Conservation (phyloP, 2,797 vertebrate genomes). For the Enteromius radiatus region DNA sequence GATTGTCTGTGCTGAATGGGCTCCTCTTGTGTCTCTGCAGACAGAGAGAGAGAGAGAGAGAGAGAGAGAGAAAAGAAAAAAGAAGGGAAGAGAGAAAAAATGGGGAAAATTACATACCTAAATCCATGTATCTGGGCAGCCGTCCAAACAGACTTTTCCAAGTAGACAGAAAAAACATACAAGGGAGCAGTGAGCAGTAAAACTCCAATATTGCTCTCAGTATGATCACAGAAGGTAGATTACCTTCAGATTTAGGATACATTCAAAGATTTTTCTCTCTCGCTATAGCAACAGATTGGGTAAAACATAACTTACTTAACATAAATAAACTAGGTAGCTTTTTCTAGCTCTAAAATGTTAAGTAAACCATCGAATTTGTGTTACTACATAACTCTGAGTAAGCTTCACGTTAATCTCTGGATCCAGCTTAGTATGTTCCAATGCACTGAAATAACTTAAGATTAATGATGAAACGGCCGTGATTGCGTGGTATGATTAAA, state of each 20-base stretch:
- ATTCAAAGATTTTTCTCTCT: conserved; percentile 39
- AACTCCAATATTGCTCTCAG: conserved; percentile 67
- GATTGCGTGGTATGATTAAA: conserved; percentile 20
- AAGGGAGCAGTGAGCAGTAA: conserved; percentile 62
- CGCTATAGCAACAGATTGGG: conserved; percentile 35
- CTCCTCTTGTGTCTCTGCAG: conserved; percentile 19
- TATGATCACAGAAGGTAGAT: conserved; percentile 67
- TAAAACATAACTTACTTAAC: conserved; percentile 2
- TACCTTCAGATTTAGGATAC: conserved; percentile 58
- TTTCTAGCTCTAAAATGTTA: not conserved
- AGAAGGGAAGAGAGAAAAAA: conserved; percentile 42
- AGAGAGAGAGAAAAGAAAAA: conserved; percentile 4
- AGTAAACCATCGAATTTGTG: conserved; percentile 16
- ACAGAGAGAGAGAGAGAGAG: not conserved
- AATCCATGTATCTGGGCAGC: conserved; percentile 74
- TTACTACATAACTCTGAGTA: conserved; percentile 17
- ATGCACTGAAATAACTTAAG: conserved; percentile 10
- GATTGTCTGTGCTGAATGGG: conserved; percentile 9
- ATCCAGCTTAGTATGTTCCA: conserved; percentile 25
- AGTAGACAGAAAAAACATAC: conserved; percentile 67
- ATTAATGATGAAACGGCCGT: conserved; percentile 2
- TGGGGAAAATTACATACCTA: conserved; percentile 63
- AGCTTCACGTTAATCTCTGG: conserved; percentile 25
- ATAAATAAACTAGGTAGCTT: conserved; percentile 28
- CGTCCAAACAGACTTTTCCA: conserved; percentile 71